Evolutionary conservation across 2,888 invertebrate species (phyloP), one percentile per base, ranked within the genome.

Genomic region (Thereva unica): DNA sequence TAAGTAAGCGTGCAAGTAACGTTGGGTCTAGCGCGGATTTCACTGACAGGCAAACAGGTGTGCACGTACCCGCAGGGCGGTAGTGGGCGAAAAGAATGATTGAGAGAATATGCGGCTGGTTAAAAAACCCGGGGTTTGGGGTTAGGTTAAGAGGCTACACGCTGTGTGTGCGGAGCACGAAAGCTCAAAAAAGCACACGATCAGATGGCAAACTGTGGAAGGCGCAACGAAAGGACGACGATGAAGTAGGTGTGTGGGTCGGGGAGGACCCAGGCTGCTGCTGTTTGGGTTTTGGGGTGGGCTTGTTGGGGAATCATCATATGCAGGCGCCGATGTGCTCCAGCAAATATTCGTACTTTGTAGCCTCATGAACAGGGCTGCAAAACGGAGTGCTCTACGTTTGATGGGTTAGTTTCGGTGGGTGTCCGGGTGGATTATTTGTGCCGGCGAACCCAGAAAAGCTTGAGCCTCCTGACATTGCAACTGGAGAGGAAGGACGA

Each of bases 1-100:
- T 50, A 61, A 61, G 61, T 61, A 64, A 64, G 53, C 53, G 64
- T 53, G 44, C 53, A 64, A 64, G 64, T 64, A 64, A 64, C 64
- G 53, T 44, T 53, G 53, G 37, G 40, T 50, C 38, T 42, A 42
- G 53, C 53, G 64, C 53, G 64, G 53, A 40, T 53, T 64, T 61
- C 61, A 41, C 55, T 55, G 50, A 53, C 57, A 64, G 66, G 38
- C 68, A 68, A 68, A 68, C 68, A 68, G 68, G 68, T 68, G 68
- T 68, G 66, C 68, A 50, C 9, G 50, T 66, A 55, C 66, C 49
- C 68, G 64, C 42, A 42, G 7, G 42, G 7, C 44, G 53, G 64
- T 53, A 64, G 53, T 44, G 64, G 64, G 42, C 42, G 44, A 53
- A 44, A 37, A 42, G 64, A 38, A 35, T 41, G 41, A 50, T 59